phyloP scores from a whole-genome alignment of 2,113 vertebrate species.

The Oryzias javanicus region DNA sequence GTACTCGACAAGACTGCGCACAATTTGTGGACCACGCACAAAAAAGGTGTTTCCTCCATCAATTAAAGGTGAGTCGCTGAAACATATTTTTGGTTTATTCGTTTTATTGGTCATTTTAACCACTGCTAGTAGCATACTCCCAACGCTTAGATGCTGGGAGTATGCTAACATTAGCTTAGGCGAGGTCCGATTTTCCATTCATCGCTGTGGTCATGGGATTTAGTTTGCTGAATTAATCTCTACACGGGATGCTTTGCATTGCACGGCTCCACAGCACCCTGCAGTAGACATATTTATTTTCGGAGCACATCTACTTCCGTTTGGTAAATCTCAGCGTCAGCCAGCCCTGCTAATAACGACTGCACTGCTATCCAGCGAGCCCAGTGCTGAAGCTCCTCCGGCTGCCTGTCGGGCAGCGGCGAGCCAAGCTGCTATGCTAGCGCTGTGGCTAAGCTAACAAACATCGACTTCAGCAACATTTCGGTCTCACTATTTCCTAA shows the following conservation, averaged over 20 bases:
- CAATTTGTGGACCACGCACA: slow-evolving; percentile 61
- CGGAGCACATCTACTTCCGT: not conserved
- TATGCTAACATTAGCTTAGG: slow-evolving; percentile 68
- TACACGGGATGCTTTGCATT: not conserved
- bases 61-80: slow-evolving; percentile 51
- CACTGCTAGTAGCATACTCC: slow-evolving; percentile 53
- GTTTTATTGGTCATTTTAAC: no score
- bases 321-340: slow-evolving; percentile 32
- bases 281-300: not conserved
- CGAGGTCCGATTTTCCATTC: slow-evolving; percentile 62
- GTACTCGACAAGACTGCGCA: slow-evolving; percentile 45
- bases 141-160: slow-evolving; percentile 43
- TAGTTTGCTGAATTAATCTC: slow-evolving; percentile 1
- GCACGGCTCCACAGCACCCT: not conserved
- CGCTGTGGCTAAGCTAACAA: slow-evolving; percentile 49
- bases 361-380: slow-evolving; percentile 61
- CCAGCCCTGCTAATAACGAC: slow-evolving; percentile 11
- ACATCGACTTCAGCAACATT: slow-evolving; percentile 34
- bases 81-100: not conserved
- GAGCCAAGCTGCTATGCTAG: slow-evolving; percentile 52
- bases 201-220: slow-evolving; percentile 30
- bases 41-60: slow-evolving; percentile 40
- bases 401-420: slow-evolving; percentile 19
- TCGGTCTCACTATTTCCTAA: slow-evolving; percentile 10
- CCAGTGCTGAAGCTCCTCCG: slow-evolving; percentile 64